Conservation (phyloP, 2,888 invertebrate species). For the Allolobophora icterica region DNA sequence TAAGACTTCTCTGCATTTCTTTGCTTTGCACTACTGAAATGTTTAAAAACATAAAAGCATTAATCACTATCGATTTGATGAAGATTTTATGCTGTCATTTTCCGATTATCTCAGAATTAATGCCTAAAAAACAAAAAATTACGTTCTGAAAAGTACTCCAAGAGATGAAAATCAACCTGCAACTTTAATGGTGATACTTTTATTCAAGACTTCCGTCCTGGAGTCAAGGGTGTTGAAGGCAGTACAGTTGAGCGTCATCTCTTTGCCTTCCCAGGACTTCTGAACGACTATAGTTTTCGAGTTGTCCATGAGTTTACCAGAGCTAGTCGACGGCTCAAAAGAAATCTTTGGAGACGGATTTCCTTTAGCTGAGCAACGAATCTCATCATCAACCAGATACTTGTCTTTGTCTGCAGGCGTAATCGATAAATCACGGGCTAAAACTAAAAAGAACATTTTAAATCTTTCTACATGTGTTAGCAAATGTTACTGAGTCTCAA, state of each 20-base stretch:
- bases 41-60: background rate
- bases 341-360: constrained; percentile 31
- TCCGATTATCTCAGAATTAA: background rate
- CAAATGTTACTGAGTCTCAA: too few relatives aligned
- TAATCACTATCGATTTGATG: background rate
- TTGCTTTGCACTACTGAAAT: background rate
- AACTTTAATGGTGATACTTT: constrained; percentile 18
- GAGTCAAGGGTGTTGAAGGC: constrained; percentile 29
- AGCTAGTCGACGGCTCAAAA: constrained; percentile 26
- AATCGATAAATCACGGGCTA: background rate
- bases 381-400: constrained; percentile 24
- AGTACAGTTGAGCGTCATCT: constrained; percentile 19
- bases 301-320: constrained; percentile 8
- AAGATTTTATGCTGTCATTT: background rate
- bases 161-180: background rate
- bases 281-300: constrained; percentile 26
- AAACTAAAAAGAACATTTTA: background rate
- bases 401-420: background rate
- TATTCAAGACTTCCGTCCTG: background rate
- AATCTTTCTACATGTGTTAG: background rate
- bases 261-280: constrained; percentile 34
- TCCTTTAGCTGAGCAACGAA: constrained; percentile 32
- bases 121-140: background rate
- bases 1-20: background rate
- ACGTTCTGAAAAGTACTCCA: background rate